A percentile compares a stretch with the other conserved stretches of the same genome.
Conservation (phyloP, 2,888 invertebrate genomes). For the Eilema sororculum region DNA sequence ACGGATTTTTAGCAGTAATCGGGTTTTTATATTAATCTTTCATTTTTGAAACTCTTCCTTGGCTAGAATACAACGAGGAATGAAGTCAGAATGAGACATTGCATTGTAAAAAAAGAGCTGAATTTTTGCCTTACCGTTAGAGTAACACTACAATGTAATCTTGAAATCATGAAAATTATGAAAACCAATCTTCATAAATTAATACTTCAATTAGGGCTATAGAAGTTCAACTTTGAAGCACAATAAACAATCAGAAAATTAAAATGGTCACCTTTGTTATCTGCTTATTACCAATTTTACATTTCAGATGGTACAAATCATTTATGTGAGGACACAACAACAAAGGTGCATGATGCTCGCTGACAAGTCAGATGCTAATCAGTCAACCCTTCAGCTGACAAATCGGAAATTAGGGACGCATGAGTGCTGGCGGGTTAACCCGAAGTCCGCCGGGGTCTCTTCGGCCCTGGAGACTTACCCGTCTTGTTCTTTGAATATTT, state of each 20-base stretch:
- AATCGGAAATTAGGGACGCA: conserved; percentile 86
- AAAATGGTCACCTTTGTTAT: conserved; percentile 20
- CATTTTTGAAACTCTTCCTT: too few relatives aligned
- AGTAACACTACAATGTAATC: too few relatives aligned
- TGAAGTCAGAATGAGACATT: too few relatives aligned
- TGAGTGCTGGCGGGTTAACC: conserved; percentile 83
- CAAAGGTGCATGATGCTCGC: conserved; percentile 75
- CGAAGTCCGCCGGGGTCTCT: conserved; percentile 66
- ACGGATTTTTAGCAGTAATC: too few relatives aligned
- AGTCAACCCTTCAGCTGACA: conserved; percentile 85
- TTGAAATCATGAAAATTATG: too few relatives aligned
- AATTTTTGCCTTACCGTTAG: too few relatives aligned
- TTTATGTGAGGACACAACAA: conserved; percentile 61
- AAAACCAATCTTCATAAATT: too few relatives aligned
- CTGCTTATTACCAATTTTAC: conserved; percentile 58
- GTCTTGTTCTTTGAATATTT: conserved; percentile 85
- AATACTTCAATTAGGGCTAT: too few relatives aligned
- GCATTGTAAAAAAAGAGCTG: too few relatives aligned
- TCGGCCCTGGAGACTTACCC: conserved; percentile 74
- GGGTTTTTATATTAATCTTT: too few relatives aligned
- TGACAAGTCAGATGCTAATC: conserved; percentile 86
- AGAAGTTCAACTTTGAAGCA: not conserved
- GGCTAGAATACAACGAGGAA: too few relatives aligned
- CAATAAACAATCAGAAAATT: not conserved
- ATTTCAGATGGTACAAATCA: conserved; percentile 59